Conservation (phyloP, 2,797 vertebrate species). For the Leptoclinus maculatus region DNA sequence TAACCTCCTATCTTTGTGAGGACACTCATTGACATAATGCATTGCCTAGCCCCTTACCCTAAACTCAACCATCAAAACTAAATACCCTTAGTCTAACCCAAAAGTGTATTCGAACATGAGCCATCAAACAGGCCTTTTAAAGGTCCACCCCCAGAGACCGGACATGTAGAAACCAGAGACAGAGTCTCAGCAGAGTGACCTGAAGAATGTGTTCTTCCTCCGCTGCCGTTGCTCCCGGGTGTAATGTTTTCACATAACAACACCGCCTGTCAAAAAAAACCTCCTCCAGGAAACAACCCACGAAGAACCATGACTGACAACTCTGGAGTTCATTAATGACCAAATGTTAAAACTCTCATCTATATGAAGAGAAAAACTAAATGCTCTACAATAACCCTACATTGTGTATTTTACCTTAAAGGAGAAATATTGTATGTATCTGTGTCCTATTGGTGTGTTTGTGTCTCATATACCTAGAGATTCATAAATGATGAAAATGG, state of each 20-base stretch:
- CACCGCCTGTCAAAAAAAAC: slow-evolving; percentile 2
- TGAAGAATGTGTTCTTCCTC: neutral
- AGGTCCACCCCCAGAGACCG: no score
- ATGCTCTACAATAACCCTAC: neutral
- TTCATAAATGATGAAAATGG: neutral
- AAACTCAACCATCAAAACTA: no score
- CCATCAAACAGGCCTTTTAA: no score
- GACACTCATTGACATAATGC: neutral
- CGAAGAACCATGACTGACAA: neutral
- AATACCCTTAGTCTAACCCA: no score
- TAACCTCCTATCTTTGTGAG: neutral
- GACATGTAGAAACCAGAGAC: neutral
- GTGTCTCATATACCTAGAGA: neutral
- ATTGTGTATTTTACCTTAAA: neutral
- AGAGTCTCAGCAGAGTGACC: neutral
- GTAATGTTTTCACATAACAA: slow-evolving; percentile 4
- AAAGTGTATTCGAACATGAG: no score
- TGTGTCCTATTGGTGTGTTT: neutral
- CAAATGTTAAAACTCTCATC: neutral
- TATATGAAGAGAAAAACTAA: neutral
- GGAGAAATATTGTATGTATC: neutral
- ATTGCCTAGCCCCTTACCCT: no score
- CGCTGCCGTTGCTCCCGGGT: neutral
- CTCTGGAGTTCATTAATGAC: neutral
- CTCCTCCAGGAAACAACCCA: neutral